These are phyloP conservation scores for Catocala sponsa DNA, from an alignment of 2,888 invertebrate species.

Conservation along the genomic window DNA sequence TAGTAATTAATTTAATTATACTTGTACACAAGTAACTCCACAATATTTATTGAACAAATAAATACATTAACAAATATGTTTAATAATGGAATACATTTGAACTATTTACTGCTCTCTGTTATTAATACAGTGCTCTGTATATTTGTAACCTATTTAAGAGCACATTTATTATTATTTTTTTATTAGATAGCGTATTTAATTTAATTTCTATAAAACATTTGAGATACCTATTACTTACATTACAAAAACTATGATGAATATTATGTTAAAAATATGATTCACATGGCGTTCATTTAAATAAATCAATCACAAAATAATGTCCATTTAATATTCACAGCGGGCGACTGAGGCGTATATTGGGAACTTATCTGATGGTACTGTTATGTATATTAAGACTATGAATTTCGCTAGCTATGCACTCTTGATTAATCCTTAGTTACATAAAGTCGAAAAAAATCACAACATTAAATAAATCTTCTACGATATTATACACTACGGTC, in stretches of 20 bases:
- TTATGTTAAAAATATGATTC: slow-evolving; percentile 45
- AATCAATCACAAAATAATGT: slow-evolving; percentile 44
- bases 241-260: slow-evolving; percentile 47
- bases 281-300: slow-evolving; percentile 42
- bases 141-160: too few relatives aligned
- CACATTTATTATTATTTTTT: too few relatives aligned
- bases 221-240: slow-evolving; percentile 44
- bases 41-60: too few relatives aligned
- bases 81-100: not conserved
- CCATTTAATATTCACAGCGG: slow-evolving; percentile 30
- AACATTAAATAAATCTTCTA: slow-evolving; percentile 29
- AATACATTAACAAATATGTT: too few relatives aligned
- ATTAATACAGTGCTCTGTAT: too few relatives aligned
- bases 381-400: slow-evolving; percentile 39
- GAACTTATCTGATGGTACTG: slow-evolving; percentile 22
- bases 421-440: slow-evolving; percentile 19
- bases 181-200: not conserved
- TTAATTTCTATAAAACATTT: slow-evolving; percentile 35
- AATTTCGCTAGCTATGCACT: slow-evolving; percentile 48
- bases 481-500: slow-evolving; percentile 22
- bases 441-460: slow-evolving; percentile 8
- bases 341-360: slow-evolving; percentile 24
- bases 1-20: too few relatives aligned
- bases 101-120: not conserved
- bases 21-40: too few relatives aligned